Percentiles rank a stretch among this genome's conserved stretches.
Conservation (phyloP, 1,140 invertebrate species). For the Palaemon carinicauda region DNA sequence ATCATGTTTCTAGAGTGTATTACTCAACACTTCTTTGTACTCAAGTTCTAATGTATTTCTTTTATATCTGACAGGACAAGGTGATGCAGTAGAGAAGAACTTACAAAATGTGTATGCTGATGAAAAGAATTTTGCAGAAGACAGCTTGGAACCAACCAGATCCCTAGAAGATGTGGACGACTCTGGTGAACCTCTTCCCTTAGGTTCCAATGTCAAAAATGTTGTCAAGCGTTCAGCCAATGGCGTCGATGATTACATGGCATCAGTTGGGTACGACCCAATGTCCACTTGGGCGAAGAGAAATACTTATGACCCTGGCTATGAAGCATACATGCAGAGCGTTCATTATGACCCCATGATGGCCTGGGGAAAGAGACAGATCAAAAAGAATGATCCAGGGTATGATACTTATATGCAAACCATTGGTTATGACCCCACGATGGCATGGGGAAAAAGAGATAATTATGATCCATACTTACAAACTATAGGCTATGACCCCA, state of each 20-base stretch:
- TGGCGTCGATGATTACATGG: background rate
- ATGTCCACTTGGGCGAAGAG: constrained; percentile 19
- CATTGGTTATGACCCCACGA: constrained; percentile 43
- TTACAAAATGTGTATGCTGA: too few relatives aligned
- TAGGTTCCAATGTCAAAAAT: background rate
- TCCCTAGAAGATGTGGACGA: background rate
- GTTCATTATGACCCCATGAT: constrained; percentile 24
- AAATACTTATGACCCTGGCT: constrained; percentile 4
- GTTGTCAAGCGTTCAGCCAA: constrained; percentile 35
- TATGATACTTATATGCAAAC: constrained; percentile 50
- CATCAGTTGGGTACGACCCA: constrained; percentile 13
- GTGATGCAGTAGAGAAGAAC: too few relatives aligned
- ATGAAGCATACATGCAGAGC: constrained; percentile 9
- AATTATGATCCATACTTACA: constrained; percentile 9
- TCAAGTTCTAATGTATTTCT: too few relatives aligned
- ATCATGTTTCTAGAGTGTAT: too few relatives aligned
- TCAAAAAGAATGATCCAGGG: constrained; percentile 15
- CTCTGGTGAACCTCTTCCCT: background rate
- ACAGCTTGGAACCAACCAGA: background rate
- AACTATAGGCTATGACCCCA: background rate
- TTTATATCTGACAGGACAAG: too few relatives aligned
- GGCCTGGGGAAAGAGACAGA: constrained; percentile 41
- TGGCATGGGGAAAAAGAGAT: constrained; percentile 36
- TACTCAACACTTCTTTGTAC: too few relatives aligned
- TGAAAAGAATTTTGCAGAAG: background rate